A percentile compares a stretch with the other conserved stretches of the same genome.
phyloP scores from a whole-genome alignment of 2,888 invertebrate species.

The Melanotus villosus region DNA sequence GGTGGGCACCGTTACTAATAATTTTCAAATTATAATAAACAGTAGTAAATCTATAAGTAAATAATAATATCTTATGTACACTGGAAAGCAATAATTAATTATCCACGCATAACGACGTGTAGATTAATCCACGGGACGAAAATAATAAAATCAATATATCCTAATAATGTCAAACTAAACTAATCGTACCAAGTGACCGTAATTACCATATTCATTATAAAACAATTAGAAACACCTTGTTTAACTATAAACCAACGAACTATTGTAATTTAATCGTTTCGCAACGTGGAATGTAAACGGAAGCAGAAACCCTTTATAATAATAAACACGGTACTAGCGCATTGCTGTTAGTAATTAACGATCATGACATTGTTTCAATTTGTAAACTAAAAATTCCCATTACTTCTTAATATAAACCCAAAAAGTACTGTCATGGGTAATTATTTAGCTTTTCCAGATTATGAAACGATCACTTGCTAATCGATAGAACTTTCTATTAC shows the following conservation, averaged over 20 bases:
- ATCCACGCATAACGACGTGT: not conserved
- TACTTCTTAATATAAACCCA: too few relatives aligned
- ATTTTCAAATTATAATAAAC: too few relatives aligned
- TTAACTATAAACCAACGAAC: not conserved
- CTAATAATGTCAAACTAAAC: not conserved
- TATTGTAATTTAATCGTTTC: not conserved
- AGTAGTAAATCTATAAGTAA: too few relatives aligned
- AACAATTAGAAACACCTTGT: slow-evolving; percentile 7
- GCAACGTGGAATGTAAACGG: slow-evolving; percentile 4
- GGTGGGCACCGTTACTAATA: too few relatives aligned
- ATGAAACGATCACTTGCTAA: too few relatives aligned
- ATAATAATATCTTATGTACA: too few relatives aligned
- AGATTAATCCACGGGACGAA: slow-evolving; percentile 10
- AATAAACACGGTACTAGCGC: not conserved
- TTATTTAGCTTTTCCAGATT: too few relatives aligned
- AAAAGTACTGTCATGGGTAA: too few relatives aligned
- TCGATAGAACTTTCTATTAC: too few relatives aligned
- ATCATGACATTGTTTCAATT: not conserved
- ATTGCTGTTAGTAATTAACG: not conserved
- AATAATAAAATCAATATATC: slow-evolving; percentile 13
- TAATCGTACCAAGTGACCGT: not conserved
- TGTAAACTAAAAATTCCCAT: not conserved
- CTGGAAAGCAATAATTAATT: slow-evolving; percentile 14
- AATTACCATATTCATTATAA: slow-evolving; percentile 9
- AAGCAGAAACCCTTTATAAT: not conserved